These are phyloP conservation scores for Dinothrombium tinctorium DNA, from an alignment of 1,140 invertebrate genomes.

Conservation along the genomic window DNA sequence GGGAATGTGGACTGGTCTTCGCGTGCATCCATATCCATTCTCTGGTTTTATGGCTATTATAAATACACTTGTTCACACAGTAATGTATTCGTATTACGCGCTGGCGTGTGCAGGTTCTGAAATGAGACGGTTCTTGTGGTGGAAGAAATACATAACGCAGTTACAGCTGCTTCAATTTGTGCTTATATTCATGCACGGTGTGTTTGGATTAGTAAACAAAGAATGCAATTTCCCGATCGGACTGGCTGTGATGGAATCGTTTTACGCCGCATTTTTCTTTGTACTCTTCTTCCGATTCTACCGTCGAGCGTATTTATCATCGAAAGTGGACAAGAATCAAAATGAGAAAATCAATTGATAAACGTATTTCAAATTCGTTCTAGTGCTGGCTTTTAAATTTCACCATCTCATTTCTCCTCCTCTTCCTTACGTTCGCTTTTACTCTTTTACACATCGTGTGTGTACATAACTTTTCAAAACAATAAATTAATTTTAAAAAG, in stretches of 20 bases:
- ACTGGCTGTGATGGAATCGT: not conserved
- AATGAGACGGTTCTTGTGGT: slow-evolving; percentile 29
- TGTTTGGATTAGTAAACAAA: not conserved
- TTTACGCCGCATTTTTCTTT: not conserved
- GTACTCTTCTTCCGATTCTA: not conserved
- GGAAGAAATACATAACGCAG: slow-evolving; percentile 31
- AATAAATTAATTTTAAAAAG: too few relatives aligned
- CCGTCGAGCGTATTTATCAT: not conserved
- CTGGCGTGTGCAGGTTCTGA: slow-evolving; percentile 27
- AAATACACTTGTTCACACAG: slow-evolving; percentile 31
- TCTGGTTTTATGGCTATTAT: slow-evolving; percentile 13
- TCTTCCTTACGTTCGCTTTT: too few relatives aligned
- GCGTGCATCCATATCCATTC: not conserved
- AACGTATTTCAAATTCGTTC: too few relatives aligned
- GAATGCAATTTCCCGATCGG: not conserved
- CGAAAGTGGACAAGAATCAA: too few relatives aligned
- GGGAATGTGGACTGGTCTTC: slow-evolving; percentile 8
- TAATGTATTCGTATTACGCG: slow-evolving; percentile 32
- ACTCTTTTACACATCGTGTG: too few relatives aligned
- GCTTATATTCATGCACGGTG: not conserved
- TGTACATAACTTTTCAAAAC: too few relatives aligned
- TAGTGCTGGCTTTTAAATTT: too few relatives aligned
- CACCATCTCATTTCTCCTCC: too few relatives aligned
- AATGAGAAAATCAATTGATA: too few relatives aligned
- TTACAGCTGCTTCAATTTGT: slow-evolving; percentile 24